These are phyloP conservation scores for Arenicola marina DNA, from an alignment of 2,888 invertebrate genomes.

Conservation along the genomic window DNA sequence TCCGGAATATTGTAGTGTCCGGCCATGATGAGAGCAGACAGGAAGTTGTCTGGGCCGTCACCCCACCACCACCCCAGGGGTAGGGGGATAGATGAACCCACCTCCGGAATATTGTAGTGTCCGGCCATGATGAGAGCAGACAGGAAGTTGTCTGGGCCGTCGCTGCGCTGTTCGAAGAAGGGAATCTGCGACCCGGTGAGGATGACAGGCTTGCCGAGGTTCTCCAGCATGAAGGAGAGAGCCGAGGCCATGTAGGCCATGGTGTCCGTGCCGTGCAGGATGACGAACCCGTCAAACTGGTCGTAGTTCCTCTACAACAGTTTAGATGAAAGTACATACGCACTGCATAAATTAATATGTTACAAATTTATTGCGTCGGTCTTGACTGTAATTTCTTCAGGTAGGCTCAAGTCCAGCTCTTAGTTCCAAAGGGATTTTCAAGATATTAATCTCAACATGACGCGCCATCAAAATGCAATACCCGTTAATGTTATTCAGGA, in stretches of 20 bases:
- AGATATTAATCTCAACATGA: too few species aligned
- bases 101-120: constrained; percentile 87
- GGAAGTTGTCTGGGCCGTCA: constrained; percentile 92
- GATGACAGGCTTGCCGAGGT: constrained; percentile 89
- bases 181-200: constrained; percentile 93
- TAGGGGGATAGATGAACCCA: too few species aligned
- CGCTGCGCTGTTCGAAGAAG: constrained; percentile 89
- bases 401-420: too few species aligned
- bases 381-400: too few species aligned
- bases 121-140: constrained; percentile 88
- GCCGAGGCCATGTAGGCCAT: constrained; percentile 95
- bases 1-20: constrained; percentile 89
- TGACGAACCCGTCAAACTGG: constrained; percentile 87
- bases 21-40: constrained; percentile 86
- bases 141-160: constrained; percentile 91
- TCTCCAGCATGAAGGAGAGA: constrained; percentile 94
- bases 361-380: too few species aligned
- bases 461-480: too few species aligned
- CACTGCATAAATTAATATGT: too few species aligned
- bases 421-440: too few species aligned
- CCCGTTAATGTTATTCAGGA: too few species aligned
- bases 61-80: too few species aligned
- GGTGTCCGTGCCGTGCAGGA: constrained; percentile 94
- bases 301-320: constrained; percentile 58
- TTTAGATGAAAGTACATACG: too few species aligned